phyloP scores from a whole-genome alignment of 2,888 invertebrate species.

The Mamestra brassicae region DNA sequence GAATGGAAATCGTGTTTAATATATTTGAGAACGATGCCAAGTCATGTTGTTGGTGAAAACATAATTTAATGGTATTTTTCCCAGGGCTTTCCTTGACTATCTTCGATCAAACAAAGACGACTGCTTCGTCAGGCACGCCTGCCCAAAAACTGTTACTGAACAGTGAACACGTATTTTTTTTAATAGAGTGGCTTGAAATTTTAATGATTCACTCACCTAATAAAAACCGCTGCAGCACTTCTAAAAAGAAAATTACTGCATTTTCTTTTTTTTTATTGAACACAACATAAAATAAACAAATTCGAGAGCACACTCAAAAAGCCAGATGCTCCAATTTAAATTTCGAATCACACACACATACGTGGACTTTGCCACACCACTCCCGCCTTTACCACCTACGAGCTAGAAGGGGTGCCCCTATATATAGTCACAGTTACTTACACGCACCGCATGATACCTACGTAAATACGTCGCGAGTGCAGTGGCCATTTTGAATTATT shows the following conservation, averaged over 20 bases:
- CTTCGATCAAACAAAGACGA: background rate
- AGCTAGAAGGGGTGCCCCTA: slow-evolving; percentile 87
- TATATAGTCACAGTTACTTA: slow-evolving; percentile 85
- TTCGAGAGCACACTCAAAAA: slow-evolving; percentile 51
- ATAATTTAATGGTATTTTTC: background rate
- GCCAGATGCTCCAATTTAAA: slow-evolving; percentile 68
- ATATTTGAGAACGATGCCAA: background rate
- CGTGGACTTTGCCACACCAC: slow-evolving; percentile 61
- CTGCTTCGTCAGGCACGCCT: no score
- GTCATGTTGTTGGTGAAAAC: background rate
- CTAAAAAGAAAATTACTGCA: background rate
- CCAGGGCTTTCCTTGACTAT: fast-evolving
- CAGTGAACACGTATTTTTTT: no score
- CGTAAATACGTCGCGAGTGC: slow-evolving; percentile 83
- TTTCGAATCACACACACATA: slow-evolving; percentile 66
- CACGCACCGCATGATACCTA: slow-evolving; percentile 80
- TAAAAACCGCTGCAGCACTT: fast-evolving
- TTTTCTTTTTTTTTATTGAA: slow-evolving; percentile 6
- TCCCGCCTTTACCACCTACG: slow-evolving; percentile 78
- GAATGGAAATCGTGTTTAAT: slow-evolving; percentile 2
- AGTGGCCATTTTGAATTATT: slow-evolving; percentile 73
- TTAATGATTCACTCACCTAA: slow-evolving; percentile 4
- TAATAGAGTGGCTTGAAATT: background rate
- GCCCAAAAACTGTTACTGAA: no score
- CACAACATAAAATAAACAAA: slow-evolving; percentile 26